Percentiles rank a stretch among this genome's conserved stretches.
Conservation (phyloP, 2,797 vertebrate genomes). For the Tiaroga cobitis region DNA sequence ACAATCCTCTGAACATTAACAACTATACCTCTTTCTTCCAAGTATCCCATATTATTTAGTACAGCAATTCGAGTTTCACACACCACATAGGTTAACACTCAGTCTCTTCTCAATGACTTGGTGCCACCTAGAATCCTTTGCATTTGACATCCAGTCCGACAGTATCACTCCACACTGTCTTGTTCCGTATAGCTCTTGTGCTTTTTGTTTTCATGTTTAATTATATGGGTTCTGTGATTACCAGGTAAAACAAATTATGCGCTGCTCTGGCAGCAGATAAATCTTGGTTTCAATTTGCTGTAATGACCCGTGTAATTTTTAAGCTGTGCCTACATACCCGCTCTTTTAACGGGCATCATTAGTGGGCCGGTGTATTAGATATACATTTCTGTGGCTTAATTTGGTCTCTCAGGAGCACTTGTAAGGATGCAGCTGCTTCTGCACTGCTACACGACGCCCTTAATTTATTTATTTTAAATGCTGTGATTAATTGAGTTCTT, state of each 20-base stretch:
- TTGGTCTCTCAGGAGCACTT: constrained; percentile 78
- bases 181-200: constrained; percentile 38
- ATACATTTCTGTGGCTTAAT: constrained; percentile 78
- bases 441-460: constrained; percentile 69
- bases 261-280: constrained; percentile 79
- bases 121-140: neutral
- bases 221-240: constrained; percentile 75
- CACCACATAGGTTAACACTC: neutral
- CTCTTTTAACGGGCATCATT: constrained; percentile 78
- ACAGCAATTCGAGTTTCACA: constrained; percentile 6
- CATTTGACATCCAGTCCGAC: constrained; percentile 4
- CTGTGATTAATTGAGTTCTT: constrained; percentile 78
- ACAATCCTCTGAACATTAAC: neutral
- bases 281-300: constrained; percentile 76
- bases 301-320: constrained; percentile 82
- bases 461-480: constrained; percentile 83
- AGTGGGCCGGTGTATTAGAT: constrained; percentile 80
- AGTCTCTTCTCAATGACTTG: neutral
- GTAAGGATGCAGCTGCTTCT: constrained; percentile 75
- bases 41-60: neutral
- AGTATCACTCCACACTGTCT: constrained; percentile 3
- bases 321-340: constrained; percentile 74
- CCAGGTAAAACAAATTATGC: constrained; percentile 77
- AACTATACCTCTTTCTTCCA: neutral
- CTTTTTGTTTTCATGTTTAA: constrained; percentile 71